These are phyloP conservation scores for Neodiprion virginianus DNA, from an alignment of 1,140 invertebrate species.

Conservation along the genomic window DNA sequence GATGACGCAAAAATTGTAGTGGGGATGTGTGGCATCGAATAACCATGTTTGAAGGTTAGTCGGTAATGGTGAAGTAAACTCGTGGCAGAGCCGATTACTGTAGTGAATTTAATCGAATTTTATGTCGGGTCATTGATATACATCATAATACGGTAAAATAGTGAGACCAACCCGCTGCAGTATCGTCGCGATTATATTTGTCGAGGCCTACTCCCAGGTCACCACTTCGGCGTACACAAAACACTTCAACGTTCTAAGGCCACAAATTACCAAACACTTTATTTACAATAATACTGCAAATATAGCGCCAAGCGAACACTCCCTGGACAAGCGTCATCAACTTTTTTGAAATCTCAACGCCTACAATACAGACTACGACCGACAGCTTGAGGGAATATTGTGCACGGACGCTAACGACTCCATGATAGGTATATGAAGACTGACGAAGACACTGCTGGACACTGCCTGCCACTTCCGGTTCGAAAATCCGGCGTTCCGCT, in stretches of 20 bases:
- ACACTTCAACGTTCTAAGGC: background rate
- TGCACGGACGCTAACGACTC: background rate
- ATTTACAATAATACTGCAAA: background rate
- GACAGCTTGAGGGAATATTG: background rate
- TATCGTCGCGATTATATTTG: background rate
- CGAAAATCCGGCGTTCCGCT: background rate
- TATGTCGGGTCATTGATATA: background rate
- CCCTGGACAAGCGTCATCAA: too few relatives aligned
- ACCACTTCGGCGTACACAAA: background rate
- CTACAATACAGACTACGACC: background rate
- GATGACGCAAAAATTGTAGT: background rate
- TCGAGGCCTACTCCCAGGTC: background rate
- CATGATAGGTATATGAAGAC: background rate
- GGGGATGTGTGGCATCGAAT: background rate
- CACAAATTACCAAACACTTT: background rate
- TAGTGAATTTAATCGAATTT: background rate
- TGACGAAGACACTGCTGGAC: background rate
- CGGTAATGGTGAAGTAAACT: background rate
- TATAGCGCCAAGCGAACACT: too few relatives aligned
- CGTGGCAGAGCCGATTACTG: background rate
- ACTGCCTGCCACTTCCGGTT: background rate
- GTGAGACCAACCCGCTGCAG: slow-evolving; percentile 9
- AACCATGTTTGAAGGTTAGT: slow-evolving; percentile 13
- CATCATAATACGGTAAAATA: background rate
- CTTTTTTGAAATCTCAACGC: too few relatives aligned